Evolutionary conservation across 1,140 invertebrate species (phyloP).

Genomic region (Cataglyphis hispanica): DNA sequence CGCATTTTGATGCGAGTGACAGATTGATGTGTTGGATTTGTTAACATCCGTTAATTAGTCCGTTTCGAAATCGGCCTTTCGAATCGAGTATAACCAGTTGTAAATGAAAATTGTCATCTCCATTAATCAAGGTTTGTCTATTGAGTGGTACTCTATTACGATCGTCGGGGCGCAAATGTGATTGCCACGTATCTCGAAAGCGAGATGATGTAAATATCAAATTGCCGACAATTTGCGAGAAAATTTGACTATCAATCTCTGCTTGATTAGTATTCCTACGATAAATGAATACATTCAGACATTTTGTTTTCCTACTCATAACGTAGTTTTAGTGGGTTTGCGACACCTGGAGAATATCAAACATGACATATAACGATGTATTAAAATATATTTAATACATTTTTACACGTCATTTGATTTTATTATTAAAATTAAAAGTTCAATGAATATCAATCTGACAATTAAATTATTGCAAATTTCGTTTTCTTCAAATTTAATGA

Average conservation of each 20-base stretch:
- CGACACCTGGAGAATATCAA: background rate
- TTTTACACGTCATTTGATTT: background rate
- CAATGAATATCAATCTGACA: background rate
- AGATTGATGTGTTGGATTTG: constrained; percentile 4
- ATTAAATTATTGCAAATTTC: background rate
- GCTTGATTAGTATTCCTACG: constrained; percentile 3
- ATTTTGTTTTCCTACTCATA: constrained; percentile 2
- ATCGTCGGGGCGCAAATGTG: constrained; percentile 15
- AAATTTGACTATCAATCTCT: constrained; percentile 35
- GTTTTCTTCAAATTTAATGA: background rate
- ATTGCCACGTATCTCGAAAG: constrained; percentile 38
- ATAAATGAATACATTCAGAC: background rate
- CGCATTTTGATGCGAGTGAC: background rate
- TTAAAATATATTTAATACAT: constrained; percentile 6
- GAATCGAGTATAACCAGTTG: background rate
- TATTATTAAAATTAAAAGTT: constrained; percentile 4
- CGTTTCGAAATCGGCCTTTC: constrained; percentile 9
- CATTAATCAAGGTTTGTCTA: constrained; percentile 62
- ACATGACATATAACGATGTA: background rate
- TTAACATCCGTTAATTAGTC: constrained; percentile 51
- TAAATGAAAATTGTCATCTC: constrained; percentile 66
- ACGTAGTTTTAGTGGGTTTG: background rate
- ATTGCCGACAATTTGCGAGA: constrained; percentile 43
- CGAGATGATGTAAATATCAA: constrained; percentile 47
- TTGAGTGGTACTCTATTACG: constrained; percentile 25